Evolutionary conservation across 1,140 invertebrate species (phyloP).

Genomic region (Bombus difficillimus): DNA sequence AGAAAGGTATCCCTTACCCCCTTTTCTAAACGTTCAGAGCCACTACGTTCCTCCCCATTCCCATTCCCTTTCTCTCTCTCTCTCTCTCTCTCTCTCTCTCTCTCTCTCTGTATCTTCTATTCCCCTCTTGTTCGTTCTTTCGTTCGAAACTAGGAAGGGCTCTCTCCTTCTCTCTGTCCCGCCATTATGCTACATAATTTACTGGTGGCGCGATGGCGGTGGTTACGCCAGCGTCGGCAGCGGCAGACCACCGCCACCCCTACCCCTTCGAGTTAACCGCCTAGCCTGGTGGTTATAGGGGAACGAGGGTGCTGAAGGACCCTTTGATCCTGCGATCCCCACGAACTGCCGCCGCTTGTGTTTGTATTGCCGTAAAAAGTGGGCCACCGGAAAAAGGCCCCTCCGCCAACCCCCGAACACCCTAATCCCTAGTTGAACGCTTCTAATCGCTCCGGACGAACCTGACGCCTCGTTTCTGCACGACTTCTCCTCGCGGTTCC

Average conservation of each 20-base stretch:
- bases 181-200: slow-evolving; percentile 76
- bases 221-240: slow-evolving; percentile 60
- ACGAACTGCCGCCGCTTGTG: slow-evolving; percentile 48
- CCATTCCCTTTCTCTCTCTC: no score
- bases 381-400: slow-evolving; percentile 54
- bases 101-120: neutral
- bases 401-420: slow-evolving; percentile 20
- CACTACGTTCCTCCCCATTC: neutral
- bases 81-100: neutral
- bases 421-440: slow-evolving; percentile 50
- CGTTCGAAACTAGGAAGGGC: neutral
- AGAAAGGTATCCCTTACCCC: slow-evolving; percentile 66
- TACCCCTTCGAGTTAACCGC: slow-evolving; percentile 67
- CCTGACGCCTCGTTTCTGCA: neutral
- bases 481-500: slow-evolving; percentile 20
- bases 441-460: slow-evolving; percentile 3
- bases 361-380: slow-evolving; percentile 71
- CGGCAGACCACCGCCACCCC: slow-evolving; percentile 60
- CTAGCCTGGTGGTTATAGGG: slow-evolving; percentile 41
- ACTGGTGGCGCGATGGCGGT: slow-evolving; percentile 60
- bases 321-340: slow-evolving; percentile 69
- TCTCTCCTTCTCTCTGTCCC: neutral
- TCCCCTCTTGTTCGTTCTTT: neutral
- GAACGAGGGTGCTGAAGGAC: slow-evolving; percentile 60
- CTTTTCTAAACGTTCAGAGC: neutral